These are phyloP conservation scores for Capromys pilorides DNA, from an alignment of 2,797 vertebrate genomes.

Conservation along the genomic window DNA sequence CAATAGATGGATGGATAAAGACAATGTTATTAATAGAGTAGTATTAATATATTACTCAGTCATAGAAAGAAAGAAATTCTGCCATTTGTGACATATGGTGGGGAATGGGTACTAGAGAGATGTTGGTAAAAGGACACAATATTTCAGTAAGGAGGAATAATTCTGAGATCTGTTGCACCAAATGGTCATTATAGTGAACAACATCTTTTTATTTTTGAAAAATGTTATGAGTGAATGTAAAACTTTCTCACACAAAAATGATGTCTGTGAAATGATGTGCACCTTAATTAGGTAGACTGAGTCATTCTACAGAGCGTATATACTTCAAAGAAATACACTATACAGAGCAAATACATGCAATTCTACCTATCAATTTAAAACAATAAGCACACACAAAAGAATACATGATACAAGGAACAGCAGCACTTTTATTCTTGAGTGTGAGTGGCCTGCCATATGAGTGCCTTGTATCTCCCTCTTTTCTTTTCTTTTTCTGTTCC, in stretches of 20 bases:
- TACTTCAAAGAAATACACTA: neutral
- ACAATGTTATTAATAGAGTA: neutral
- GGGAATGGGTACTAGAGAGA: neutral
- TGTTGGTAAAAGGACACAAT: neutral
- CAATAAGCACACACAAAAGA: neutral
- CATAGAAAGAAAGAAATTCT: neutral
- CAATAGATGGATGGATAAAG: neutral
- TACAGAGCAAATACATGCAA: neutral
- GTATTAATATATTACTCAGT: neutral
- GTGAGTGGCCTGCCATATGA: neutral
- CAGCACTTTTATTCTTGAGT: neutral
- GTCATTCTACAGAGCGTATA: neutral
- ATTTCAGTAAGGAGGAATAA: neutral
- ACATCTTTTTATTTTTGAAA: neutral
- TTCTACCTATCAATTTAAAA: neutral
- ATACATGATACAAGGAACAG: conserved; percentile 12
- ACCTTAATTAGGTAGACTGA: neutral
- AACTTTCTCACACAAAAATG: neutral
- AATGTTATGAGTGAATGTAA: neutral
- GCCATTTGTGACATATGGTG: neutral
- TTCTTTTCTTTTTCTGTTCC: neutral
- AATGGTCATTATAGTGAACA: neutral
- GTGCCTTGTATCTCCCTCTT: neutral
- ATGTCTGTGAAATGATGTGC: neutral
- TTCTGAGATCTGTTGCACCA: neutral